Evolutionary conservation across 2,797 vertebrate species (phyloP), one percentile per base, ranked within the genome.

Genomic region (Bovichtus variegatus): DNA sequence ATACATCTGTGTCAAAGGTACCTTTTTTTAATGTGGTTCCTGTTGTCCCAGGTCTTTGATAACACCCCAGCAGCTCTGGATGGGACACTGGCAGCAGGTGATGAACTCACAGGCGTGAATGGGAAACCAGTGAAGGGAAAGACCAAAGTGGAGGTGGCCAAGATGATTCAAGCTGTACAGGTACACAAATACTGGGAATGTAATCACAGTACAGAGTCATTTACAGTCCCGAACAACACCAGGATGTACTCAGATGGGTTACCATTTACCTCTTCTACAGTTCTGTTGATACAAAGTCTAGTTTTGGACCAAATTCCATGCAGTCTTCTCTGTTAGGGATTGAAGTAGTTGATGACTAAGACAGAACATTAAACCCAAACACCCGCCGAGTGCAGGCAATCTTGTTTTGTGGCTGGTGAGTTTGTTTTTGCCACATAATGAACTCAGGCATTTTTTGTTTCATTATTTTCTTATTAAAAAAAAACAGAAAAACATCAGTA

Each of bases 151-250:
- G 97, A 99, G 83, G 98, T 99, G 92, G 98, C 98, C 29, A 99
- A 98, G 95, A 99, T 99, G 98, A 99, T 99, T 86, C 98, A 99
- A 93, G 95, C 96, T 85, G 98, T 99, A 74, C 97, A 99, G 98
- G 98, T 99, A 92, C 36, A 71, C 21, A 0, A 4, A 18, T 9
- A 43, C 31, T 41, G 40, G n/a, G 23, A 53, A 29, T 3, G 5
- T n/a, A 62, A 29, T n/a, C 23, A 76, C 9, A 34, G 12, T 51
- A 9, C 18, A 11, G 3, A 49, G 5, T 57, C 29, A 58, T 38
- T 50, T 36, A 63, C 10, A 38, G 1, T 36, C 5, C 36, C 41
- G 12, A 79, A 8, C 9, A 29, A 34, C 15, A 59, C 25, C 23
- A 60, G 11, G 9, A 27, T 51, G 13, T 12, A 3, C 34, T 60